phyloP scores from a whole-genome alignment of 2,888 invertebrate species.

The Cordilura impudica region DNA sequence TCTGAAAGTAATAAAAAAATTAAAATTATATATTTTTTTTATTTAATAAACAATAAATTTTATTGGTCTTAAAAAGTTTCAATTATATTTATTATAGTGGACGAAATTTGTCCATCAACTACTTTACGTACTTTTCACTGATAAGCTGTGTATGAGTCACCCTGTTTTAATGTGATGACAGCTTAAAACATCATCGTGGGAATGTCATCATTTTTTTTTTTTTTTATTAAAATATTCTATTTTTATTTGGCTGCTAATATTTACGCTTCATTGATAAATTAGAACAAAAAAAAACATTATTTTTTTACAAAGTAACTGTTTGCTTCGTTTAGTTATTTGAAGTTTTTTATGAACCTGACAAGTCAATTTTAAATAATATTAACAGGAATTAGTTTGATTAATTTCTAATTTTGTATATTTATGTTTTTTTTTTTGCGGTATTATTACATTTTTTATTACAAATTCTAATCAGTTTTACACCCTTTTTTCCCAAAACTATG shows the following conservation, averaged over 20 bases:
- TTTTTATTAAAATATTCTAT: not conserved
- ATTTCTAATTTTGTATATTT: not conserved
- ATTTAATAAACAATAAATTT: not conserved
- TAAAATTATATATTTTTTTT: not conserved
- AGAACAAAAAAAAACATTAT: conserved; percentile 24
- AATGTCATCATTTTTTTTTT: conserved; percentile 47
- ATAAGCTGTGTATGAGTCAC: not conserved
- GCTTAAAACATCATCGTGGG: conserved; percentile 39
- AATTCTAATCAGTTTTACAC: conserved; percentile 31
- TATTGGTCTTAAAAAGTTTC: not conserved
- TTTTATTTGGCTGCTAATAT: conserved; percentile 18
- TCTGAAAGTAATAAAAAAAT: conserved; percentile 5
- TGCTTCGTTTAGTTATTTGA: not conserved
- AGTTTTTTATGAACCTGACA: conserved; percentile 29
- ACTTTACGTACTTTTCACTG: not conserved
- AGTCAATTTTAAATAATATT: not conserved
- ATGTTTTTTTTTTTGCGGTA: not conserved
- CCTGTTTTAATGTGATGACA: conserved; percentile 2
- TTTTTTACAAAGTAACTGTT: not conserved
- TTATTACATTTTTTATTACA: not conserved
- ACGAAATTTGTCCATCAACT: not conserved
- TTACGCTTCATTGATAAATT: conserved; percentile 50
- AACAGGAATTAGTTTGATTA: not conserved
- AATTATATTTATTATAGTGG: too few relatives aligned
- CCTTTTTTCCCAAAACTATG: conserved; percentile 33